phyloP scores from a whole-genome alignment of 2,113 vertebrate species.

The Heteronetta atricapilla region DNA sequence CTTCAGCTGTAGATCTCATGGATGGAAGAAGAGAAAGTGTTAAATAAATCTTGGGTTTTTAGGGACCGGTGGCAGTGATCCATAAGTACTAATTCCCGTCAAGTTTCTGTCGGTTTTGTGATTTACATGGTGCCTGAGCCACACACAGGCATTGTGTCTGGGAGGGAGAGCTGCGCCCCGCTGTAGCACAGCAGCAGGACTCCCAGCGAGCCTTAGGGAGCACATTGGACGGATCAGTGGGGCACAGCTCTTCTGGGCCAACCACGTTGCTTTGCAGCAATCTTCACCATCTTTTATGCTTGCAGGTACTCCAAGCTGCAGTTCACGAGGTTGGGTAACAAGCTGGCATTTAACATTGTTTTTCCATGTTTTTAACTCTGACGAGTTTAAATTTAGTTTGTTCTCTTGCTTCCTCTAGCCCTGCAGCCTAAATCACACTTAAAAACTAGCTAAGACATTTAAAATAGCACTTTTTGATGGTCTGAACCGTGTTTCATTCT shows the following conservation, averaged over 20 bases:
- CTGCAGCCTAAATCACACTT: not conserved
- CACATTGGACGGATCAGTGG: not conserved
- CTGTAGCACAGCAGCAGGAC: not conserved
- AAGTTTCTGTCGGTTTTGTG: not conserved
- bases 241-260: not conserved
- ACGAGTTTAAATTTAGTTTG: not conserved
- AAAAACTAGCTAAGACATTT: not conserved
- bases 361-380: not conserved
- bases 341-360: not conserved
- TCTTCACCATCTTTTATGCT: not conserved
- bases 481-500: not conserved
- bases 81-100: not conserved
- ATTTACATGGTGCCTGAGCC: rapidly evolving
- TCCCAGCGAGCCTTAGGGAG: not conserved
- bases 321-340: not conserved
- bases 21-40: not conserved
- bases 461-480: not conserved
- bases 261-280: rapidly evolving
- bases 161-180: not conserved
- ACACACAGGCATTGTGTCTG: rapidly evolving
- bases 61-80: not conserved
- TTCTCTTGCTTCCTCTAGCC: not conserved
- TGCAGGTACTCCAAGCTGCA: not conserved
- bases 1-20: not conserved
- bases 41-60: not conserved